Percentiles rank a stretch among this genome's conserved stretches.
Evolutionary conservation across 1,140 invertebrate species (phyloP).

Genomic region (Zelostemma sp.): DNA sequence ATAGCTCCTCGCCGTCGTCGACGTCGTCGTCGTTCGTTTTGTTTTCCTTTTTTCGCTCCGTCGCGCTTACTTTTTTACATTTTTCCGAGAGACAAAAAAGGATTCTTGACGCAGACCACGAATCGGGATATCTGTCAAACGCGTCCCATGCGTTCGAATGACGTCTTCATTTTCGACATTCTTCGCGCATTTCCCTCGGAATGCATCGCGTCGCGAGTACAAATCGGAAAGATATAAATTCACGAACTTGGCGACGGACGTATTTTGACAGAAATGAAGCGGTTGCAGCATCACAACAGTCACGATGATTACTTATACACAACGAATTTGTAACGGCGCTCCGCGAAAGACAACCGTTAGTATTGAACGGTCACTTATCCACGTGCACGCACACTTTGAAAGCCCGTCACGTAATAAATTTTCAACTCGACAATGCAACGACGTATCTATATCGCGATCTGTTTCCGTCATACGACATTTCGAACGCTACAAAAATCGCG

Average conservation of each 20-base stretch:
- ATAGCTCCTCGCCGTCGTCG: constrained; percentile 7
- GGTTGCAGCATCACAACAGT: constrained; percentile 4
- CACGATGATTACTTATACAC: constrained; percentile 5
- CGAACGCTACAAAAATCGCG: no score
- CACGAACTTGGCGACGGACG: not conserved
- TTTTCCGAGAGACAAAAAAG: not conserved
- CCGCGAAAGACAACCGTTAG: constrained; percentile 6
- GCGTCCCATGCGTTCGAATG: not conserved
- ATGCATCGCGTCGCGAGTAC: not conserved
- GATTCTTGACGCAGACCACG: no score
- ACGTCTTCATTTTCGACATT: not conserved
- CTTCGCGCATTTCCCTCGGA: not conserved
- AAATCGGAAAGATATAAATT: not conserved
- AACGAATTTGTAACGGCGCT: constrained; percentile 9
- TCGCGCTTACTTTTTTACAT: not conserved
- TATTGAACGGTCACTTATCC: constrained; percentile 7
- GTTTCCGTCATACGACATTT: no score
- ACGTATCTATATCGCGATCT: no score
- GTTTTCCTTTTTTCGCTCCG: no score
- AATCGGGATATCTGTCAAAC: not conserved
- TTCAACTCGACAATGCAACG: no score
- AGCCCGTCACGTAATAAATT: no score
- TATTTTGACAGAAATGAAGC: constrained; percentile 6
- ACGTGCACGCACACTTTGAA: not conserved
- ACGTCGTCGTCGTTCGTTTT: no score